A percentile compares a stretch with the other conserved stretches of the same genome.
These are phyloP conservation scores for Lepeophtheirus nordmannii DNA, from an alignment of 2,888 invertebrate genomes.

Conservation along the genomic window DNA sequence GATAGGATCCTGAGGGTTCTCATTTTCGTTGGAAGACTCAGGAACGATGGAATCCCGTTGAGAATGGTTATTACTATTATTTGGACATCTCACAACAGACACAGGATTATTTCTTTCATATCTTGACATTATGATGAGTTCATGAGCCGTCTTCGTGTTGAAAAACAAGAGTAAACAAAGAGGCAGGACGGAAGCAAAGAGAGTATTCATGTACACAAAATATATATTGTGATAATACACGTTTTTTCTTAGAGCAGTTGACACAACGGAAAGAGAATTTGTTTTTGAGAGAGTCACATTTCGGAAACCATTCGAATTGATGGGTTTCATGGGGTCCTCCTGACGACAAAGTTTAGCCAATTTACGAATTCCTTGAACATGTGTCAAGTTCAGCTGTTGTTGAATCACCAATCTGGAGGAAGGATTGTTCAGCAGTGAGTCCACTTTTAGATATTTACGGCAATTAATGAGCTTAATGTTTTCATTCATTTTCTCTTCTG, in stretches of 20 bases:
- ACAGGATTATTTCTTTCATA: neutral
- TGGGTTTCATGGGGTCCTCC: neutral
- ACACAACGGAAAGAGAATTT: neutral
- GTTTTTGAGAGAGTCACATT: slow-evolving; percentile 5
- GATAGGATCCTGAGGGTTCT: neutral
- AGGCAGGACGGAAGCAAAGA: slow-evolving; percentile 12
- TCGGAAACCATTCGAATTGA: neutral
- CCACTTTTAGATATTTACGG: slow-evolving; percentile 1
- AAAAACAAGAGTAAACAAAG: slow-evolving; percentile 11
- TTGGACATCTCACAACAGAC: neutral
- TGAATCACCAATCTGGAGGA: neutral
- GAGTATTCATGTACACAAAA: slow-evolving; percentile 10
- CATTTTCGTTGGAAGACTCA: neutral
- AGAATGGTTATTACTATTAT: neutral
- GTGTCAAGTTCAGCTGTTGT: neutral
- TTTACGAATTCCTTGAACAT: neutral
- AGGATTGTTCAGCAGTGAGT: neutral
- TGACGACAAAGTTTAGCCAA: neutral
- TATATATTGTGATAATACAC: slow-evolving; percentile 11
- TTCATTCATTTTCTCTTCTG: neutral
- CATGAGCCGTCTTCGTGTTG: slow-evolving; percentile 13
- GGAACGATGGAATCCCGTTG: neutral
- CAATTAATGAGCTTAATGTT: slow-evolving; percentile 8
- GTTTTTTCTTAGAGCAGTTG: slow-evolving; percentile 8
- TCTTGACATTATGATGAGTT: slow-evolving; percentile 7